These are phyloP conservation scores for Hozukius guyotensis DNA, from an alignment of 2,797 vertebrate genomes.

Conservation along the genomic window DNA sequence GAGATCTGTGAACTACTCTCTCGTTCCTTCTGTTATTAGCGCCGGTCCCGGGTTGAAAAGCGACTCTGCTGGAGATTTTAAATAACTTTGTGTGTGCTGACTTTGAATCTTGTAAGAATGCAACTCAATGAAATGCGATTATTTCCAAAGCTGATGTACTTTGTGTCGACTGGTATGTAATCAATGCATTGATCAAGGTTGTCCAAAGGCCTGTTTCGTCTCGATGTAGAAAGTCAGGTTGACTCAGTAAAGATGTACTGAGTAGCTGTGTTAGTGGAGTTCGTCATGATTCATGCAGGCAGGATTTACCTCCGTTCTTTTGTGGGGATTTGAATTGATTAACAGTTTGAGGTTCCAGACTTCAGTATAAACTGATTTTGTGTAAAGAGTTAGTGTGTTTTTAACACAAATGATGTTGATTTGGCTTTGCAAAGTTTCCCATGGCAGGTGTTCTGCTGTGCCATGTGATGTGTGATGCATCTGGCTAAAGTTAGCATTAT, in stretches of 20 bases:
- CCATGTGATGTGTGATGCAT: neutral
- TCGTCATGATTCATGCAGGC: constrained; percentile 20
- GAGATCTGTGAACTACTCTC: constrained; percentile 54
- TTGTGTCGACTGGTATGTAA: neutral
- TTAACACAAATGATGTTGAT: too few relatives aligned
- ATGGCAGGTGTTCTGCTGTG: neutral
- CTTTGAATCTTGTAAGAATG: constrained; percentile 21
- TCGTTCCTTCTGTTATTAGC: constrained; percentile 43
- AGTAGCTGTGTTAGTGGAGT: constrained; percentile 7
- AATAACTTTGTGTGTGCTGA: constrained; percentile 29
- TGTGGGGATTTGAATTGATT: constrained; percentile 17
- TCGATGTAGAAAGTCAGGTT: neutral
- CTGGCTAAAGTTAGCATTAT: neutral
- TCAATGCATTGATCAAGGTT: constrained; percentile 12
- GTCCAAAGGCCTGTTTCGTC: neutral
- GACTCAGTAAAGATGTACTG: neutral
- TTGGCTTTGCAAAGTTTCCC: neutral
- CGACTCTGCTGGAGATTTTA: constrained; percentile 40
- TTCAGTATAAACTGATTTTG: neutral
- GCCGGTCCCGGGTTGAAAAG: constrained; percentile 28
- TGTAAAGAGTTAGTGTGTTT: too few relatives aligned
- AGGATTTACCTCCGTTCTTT: neutral
- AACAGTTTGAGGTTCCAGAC: neutral
- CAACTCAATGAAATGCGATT: neutral
- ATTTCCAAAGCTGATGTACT: constrained; percentile 3